A percentile compares a stretch with the other conserved stretches of the same genome.
Conservation (phyloP, 2,113 vertebrate species). For the Ammodytes dubius region DNA sequence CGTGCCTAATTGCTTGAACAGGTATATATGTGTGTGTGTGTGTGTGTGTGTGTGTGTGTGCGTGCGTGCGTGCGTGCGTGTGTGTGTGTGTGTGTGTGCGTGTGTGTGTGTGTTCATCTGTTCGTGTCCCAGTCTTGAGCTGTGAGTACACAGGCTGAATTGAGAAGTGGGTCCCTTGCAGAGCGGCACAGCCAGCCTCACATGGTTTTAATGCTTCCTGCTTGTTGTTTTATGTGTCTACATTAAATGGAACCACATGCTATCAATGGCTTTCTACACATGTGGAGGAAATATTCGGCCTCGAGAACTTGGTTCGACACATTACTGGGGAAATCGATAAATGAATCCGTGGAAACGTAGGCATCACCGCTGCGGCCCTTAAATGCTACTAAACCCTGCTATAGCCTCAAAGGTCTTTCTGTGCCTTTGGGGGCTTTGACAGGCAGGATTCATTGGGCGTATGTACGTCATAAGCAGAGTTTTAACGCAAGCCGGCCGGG, state of each 20-base stretch:
- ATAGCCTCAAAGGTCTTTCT: conserved; percentile 10
- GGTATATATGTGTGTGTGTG: conserved; percentile 50
- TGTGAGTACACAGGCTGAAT: conserved; percentile 62
- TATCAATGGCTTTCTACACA: conserved; percentile 62
- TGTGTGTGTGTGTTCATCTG: conserved; percentile 34
- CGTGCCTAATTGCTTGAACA: conserved; percentile 70
- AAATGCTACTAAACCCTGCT: conserved; percentile 1
- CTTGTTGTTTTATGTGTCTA: conserved; percentile 81
- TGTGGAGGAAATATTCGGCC: conserved; percentile 65
- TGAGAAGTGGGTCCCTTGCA: conserved; percentile 64
- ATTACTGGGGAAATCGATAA: conserved; percentile 60
- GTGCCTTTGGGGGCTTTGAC: conserved; percentile 17
- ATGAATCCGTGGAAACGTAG: conserved; percentile 61
- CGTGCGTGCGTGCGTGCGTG: conserved; percentile 22
- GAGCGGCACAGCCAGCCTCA: conserved; percentile 61
- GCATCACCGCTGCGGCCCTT: conserved; percentile 16
- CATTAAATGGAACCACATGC: conserved; percentile 81
- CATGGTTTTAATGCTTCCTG: conserved; percentile 80
- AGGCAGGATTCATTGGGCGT: conserved; percentile 23
- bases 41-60: conserved; percentile 34
- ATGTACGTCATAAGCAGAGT: conserved; percentile 48
- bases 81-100: conserved; percentile 40
- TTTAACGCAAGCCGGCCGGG: conserved; percentile 49
- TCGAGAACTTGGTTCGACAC: conserved; percentile 48
- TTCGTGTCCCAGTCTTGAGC: conserved; percentile 19